These are phyloP conservation scores for Hipparchia sbordonii DNA, from an alignment of 2,888 invertebrate species.

Conservation along the genomic window DNA sequence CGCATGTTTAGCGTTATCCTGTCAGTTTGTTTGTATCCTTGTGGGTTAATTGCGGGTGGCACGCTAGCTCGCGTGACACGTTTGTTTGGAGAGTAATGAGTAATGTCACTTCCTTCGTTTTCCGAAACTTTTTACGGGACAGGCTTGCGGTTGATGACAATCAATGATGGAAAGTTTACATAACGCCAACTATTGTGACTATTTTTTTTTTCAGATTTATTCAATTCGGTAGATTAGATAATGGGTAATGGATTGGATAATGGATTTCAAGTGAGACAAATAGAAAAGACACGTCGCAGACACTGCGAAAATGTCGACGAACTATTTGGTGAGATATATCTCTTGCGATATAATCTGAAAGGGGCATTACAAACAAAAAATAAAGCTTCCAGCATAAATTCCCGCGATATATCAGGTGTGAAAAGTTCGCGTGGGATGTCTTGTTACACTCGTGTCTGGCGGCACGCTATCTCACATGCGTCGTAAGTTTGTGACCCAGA, in stretches of 20 bases:
- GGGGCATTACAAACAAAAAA: background rate
- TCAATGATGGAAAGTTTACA: too few species aligned
- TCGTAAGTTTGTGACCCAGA: background rate
- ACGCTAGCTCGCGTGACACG: background rate
- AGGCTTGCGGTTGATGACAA: too few species aligned
- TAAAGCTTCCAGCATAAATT: background rate
- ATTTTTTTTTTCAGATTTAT: too few species aligned
- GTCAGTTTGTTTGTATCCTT: background rate
- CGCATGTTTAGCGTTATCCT: background rate
- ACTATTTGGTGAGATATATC: background rate
- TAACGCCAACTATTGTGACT: too few species aligned
- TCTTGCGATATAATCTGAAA: background rate
- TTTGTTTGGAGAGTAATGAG: background rate
- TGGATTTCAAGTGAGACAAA: too few species aligned
- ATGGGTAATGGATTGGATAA: too few species aligned
- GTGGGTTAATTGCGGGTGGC: background rate
- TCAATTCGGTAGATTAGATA: too few species aligned
- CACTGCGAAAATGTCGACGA: background rate
- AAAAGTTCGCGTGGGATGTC: background rate
- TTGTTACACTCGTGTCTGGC: background rate
- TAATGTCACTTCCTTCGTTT: background rate
- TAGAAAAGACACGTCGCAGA: too few species aligned
- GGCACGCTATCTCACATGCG: background rate
- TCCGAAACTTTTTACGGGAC: background rate
- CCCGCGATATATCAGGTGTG: background rate